Conservation (phyloP, 1,140 invertebrate genomes). For the Drosophila tristis region DNA sequence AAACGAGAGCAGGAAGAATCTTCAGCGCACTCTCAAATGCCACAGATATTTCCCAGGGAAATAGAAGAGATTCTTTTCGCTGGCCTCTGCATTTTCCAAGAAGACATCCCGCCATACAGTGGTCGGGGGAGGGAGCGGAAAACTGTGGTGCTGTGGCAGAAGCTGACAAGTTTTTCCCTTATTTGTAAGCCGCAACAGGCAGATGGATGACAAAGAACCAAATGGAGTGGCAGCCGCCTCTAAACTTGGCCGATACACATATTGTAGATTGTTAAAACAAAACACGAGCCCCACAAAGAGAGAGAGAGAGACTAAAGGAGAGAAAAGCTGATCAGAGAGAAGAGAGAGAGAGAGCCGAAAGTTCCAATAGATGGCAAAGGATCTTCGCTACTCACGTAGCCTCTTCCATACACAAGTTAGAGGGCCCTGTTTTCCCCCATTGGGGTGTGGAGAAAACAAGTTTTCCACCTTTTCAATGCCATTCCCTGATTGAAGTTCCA, state of each 20-base stretch:
- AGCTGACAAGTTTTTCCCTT: conserved; percentile 72
- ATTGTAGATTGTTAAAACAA: conserved; percentile 46
- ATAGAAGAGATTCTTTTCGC: conserved; percentile 71
- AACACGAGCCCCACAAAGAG: conserved; percentile 34
- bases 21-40: conserved; percentile 48
- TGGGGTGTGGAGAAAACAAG: conserved; percentile 61
- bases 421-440: conserved; percentile 9
- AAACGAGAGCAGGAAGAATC: conserved; percentile 62
- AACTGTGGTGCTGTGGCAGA: conserved; percentile 25
- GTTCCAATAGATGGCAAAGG: conserved; percentile 29
- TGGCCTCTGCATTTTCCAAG: conserved; percentile 52
- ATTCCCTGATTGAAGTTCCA: conserved; percentile 22
- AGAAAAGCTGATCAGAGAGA: background rate
- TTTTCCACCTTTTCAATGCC: conserved; percentile 26
- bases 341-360: background rate
- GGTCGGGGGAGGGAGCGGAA: conserved; percentile 25
- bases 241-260: conserved; percentile 13
- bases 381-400: too few relatives aligned
- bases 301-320: background rate
- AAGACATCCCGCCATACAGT: conserved; percentile 30
- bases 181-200: conserved; percentile 53
- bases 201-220: conserved; percentile 42
- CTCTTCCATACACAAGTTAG: too few relatives aligned
- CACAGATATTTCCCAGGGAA: conserved; percentile 80
- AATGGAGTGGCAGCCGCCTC: conserved; percentile 6